Conservation (phyloP, 2,113 vertebrate genomes). For the Pollimyrus isidori region DNA sequence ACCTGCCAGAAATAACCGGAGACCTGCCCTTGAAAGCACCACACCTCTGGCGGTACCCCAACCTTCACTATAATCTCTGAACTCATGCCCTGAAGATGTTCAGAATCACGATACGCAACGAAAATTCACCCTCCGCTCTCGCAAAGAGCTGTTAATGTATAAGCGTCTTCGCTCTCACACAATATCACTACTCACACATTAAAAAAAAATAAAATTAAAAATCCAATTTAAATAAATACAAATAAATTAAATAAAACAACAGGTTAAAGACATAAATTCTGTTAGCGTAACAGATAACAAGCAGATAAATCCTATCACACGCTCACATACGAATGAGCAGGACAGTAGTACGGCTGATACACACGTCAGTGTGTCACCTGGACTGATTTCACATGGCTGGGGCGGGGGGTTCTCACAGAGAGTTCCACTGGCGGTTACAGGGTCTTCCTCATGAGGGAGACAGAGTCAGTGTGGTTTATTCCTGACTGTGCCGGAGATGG, state of each 20-base stretch:
- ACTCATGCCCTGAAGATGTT: not conserved
- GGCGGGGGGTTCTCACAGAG: not conserved
- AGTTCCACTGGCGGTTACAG: not conserved
- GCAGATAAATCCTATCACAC: not conserved
- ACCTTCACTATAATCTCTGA: not conserved
- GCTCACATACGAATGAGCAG: not conserved
- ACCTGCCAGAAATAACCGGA: not conserved
- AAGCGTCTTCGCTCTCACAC: not conserved
- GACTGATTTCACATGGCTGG: not conserved
- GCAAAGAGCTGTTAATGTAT: not conserved
- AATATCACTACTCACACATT: not conserved
- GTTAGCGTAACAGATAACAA: slow-evolving; percentile 34
- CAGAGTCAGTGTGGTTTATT: not conserved
- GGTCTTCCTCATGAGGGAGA: not conserved
- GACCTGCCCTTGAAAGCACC: not conserved
- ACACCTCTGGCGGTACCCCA: not conserved
- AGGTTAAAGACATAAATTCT: slow-evolving; percentile 45
- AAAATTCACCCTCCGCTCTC: not conserved
- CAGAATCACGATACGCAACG: not conserved
- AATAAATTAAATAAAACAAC: slow-evolving; percentile 30
- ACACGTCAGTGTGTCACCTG: not conserved
- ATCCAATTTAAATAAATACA: slow-evolving; percentile 52
- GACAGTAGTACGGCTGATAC: not conserved
- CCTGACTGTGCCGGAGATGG: not conserved
- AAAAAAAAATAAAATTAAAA: slow-evolving; percentile 39